Percentiles rank a stretch among this genome's conserved stretches.
Evolutionary conservation across 2,797 vertebrate species (phyloP).

Genomic region (Simalia tracyae): DNA sequence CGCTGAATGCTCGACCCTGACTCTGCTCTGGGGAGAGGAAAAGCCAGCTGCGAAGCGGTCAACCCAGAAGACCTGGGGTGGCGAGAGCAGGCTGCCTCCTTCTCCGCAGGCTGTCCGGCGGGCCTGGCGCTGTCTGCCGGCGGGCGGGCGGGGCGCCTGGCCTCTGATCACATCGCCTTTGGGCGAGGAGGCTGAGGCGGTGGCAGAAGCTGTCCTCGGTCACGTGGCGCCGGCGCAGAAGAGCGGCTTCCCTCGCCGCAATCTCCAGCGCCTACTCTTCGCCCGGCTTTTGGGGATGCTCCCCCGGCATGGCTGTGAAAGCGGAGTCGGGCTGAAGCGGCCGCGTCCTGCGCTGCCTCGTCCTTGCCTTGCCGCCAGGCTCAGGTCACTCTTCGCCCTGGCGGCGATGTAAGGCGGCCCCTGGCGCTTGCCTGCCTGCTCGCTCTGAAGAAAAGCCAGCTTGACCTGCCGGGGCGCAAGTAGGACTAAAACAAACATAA

Average conservation of each 20-base stretch:
- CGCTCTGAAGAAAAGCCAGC: background rate
- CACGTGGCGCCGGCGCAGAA: background rate
- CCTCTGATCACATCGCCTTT: background rate
- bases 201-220: background rate
- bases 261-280: background rate
- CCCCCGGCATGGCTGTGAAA: background rate
- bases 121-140: background rate
- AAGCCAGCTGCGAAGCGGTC: background rate
- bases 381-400: slow-evolving; percentile 19
- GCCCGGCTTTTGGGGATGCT: background rate
- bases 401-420: background rate
- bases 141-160: no score
- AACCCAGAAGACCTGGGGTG: background rate
- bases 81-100: background rate
- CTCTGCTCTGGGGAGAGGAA: background rate
- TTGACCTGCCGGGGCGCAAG: background rate
- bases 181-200: background rate
- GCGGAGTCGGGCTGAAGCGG: background rate
- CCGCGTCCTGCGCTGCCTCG: slow-evolving; percentile 41
- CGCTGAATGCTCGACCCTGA: background rate
- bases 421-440: background rate
- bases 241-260: background rate
- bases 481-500: background rate
- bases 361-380: slow-evolving; percentile 10
- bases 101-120: background rate